These are phyloP conservation scores for Ophion obscuratus DNA, from an alignment of 2,888 invertebrate species.

Conservation along the genomic window DNA sequence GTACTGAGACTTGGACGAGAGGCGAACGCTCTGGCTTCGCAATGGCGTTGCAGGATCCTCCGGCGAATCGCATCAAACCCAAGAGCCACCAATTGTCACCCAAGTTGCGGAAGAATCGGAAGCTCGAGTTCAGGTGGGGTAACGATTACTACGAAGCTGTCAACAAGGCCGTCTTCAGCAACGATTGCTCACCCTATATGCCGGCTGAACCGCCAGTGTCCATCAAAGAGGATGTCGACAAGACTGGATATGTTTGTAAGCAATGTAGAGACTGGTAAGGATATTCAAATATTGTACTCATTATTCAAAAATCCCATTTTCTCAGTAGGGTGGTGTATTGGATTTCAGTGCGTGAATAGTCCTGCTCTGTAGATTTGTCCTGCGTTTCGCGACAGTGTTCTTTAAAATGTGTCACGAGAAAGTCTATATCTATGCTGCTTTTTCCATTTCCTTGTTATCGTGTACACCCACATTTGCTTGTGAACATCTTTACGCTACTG, in stretches of 20 bases:
- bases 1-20: not conserved
- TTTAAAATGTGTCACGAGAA: not conserved
- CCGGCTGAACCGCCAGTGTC: conserved; percentile 74
- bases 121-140: conserved; percentile 73
- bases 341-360: not conserved
- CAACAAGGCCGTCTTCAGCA: conserved; percentile 76
- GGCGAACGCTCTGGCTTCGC: not conserved
- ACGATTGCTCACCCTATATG: conserved; percentile 71
- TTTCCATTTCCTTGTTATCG: not conserved
- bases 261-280: conserved; percentile 81
- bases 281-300: not conserved
- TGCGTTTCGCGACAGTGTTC: not conserved
- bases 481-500: not conserved
- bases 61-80: not conserved
- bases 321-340: not conserved
- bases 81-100: conserved; percentile 63
- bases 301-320: no score
- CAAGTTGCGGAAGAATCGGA: conserved; percentile 75
- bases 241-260: conserved; percentile 73
- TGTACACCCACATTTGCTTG: not conserved
- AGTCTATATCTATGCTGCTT: not conserved
- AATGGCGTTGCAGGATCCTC: conserved; percentile 40
- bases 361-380: not conserved
- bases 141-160: conserved; percentile 74
- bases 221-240: conserved; percentile 67